phyloP scores from a whole-genome alignment of 2,113 vertebrate species.

The Otis tarda region DNA sequence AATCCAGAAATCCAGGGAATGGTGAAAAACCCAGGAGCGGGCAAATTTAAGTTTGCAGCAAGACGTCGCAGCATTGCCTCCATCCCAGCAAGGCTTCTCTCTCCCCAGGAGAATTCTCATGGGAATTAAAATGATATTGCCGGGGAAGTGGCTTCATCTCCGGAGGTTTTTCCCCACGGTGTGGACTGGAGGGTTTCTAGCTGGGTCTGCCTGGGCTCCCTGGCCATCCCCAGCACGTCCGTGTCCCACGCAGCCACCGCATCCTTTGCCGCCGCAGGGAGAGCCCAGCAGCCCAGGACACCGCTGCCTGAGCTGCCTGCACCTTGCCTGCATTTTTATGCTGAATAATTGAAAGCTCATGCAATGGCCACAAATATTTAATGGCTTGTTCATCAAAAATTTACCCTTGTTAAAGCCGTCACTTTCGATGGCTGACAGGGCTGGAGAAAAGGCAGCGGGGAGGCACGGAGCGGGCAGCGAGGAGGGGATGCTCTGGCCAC shows the following conservation, averaged over 20 bases:
- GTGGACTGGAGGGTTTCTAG: not conserved
- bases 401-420: not conserved
- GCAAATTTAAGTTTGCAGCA: not conserved
- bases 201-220: not conserved
- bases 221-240: not conserved
- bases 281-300: not conserved
- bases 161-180: not conserved
- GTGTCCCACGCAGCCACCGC: rapidly evolving
- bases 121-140: not conserved
- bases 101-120: not conserved
- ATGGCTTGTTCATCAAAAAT: conserved; percentile 64
- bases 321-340: not conserved
- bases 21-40: not conserved
- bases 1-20: not conserved
- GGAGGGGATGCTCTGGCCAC: not conserved
- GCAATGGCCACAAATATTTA: conserved; percentile 56
- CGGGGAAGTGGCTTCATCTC: rapidly evolving
- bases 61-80: not conserved
- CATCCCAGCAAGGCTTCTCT: rapidly evolving
- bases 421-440: not conserved
- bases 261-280: not conserved
- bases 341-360: conserved; percentile 51
- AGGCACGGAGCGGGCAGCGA: not conserved
- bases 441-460: not conserved
- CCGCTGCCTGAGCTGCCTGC: not conserved